Conservation (phyloP, 2,888 invertebrate genomes). For the Polydrusus pterygomalis region DNA sequence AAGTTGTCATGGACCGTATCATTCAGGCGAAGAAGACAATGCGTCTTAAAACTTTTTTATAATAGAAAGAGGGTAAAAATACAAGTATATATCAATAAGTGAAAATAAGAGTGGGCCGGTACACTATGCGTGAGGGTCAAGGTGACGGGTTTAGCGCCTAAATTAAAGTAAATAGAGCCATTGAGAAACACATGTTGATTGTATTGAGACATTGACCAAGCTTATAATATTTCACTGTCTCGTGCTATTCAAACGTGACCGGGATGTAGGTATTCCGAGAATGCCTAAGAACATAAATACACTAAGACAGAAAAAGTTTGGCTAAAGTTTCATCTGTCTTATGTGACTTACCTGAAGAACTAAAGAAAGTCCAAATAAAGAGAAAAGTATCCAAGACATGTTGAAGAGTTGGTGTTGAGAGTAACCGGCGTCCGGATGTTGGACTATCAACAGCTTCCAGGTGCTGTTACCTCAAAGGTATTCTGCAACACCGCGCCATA, state of each 20-base stretch:
- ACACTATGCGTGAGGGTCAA: constrained; percentile 31
- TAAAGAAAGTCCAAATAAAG: constrained; percentile 67
- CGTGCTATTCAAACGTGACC: constrained; percentile 57
- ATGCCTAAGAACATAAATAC: not conserved
- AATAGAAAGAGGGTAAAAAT: constrained; percentile 1
- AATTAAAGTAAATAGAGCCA: constrained; percentile 36
- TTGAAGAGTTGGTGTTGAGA: constrained; percentile 56
- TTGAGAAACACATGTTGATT: constrained; percentile 42
- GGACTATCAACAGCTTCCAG: constrained; percentile 68
- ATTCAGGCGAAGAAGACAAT: not conserved
- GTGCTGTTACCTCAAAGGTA: constrained; percentile 71
- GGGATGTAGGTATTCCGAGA: constrained; percentile 33
- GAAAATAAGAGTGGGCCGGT: constrained; percentile 17
- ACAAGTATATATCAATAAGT: constrained; percentile 4
- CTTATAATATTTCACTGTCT: constrained; percentile 67
- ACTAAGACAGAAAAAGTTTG: constrained; percentile 40
- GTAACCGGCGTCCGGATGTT: constrained; percentile 56
- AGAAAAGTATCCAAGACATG: constrained; percentile 71
- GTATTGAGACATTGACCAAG: constrained; percentile 67
- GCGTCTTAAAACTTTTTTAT: not conserved
- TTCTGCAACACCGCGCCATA: constrained; percentile 72
- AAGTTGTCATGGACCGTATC: not conserved
- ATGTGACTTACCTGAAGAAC: constrained; percentile 69
- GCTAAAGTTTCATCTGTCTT: not conserved
- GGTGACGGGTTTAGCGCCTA: constrained; percentile 47